Percentiles rank a stretch among this genome's conserved stretches.
phyloP scores from a whole-genome alignment of 1,140 invertebrate species.

The Cepaea nemoralis region DNA sequence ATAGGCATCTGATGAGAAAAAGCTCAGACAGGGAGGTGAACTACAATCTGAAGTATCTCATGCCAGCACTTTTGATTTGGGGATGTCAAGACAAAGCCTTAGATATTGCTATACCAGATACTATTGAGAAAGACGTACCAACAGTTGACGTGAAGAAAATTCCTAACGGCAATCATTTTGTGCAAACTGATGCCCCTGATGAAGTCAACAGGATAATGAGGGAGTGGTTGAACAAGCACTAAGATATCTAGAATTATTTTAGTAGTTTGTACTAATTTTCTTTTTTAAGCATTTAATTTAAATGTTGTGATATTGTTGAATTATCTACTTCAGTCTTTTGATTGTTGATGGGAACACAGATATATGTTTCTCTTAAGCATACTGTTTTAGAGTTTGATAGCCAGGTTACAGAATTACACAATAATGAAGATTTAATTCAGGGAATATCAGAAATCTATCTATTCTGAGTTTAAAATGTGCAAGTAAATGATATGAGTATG shows the following conservation, averaged over 20 bases:
- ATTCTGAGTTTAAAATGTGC: no score
- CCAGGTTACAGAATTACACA: no score
- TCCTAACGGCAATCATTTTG: slow-evolving; percentile 80
- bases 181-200: slow-evolving; percentile 82
- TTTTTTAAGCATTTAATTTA: no score
- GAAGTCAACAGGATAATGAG: slow-evolving; percentile 79
- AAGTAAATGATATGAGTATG: no score
- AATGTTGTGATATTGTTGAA: no score
- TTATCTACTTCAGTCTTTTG: no score
- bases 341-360: no score
- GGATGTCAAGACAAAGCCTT: slow-evolving; percentile 16
- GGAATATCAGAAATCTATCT: no score
- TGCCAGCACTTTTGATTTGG: slow-evolving; percentile 29
- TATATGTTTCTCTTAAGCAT: no score
- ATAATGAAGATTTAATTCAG: no score
- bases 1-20: background rate
- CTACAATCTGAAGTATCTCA: slow-evolving; percentile 1
- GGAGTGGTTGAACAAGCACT: slow-evolving; percentile 71
- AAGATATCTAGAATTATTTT: background rate
- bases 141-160: slow-evolving; percentile 80
- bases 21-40: background rate
- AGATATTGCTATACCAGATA: background rate
- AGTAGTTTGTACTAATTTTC: no score
- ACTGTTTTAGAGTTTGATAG: no score
- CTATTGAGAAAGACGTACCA: background rate